Evolutionary conservation across 2,113 vertebrate genomes (phyloP), one percentile per base, ranked within the genome.

Genomic region (Hyperopisus bebe): DNA sequence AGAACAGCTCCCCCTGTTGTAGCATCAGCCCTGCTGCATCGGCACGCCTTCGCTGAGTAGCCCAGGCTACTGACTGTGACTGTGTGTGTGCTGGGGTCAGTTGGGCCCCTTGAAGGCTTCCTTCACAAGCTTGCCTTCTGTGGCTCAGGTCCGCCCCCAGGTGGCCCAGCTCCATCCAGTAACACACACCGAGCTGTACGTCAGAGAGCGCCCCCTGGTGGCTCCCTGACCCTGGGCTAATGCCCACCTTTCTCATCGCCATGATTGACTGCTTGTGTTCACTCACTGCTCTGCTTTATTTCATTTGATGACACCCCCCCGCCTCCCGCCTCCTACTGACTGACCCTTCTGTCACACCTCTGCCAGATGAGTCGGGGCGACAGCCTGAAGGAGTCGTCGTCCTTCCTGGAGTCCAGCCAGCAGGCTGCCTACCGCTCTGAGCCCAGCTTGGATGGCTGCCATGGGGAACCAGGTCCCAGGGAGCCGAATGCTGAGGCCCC

Each of bases 401-500:
- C 98, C 84, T 95, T 97, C 70, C 96, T 96, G 1, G 97, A 99
- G 91, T 93, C 97, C 47, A 95, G 97, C 93, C 97, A 96, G 92
- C 97, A 98, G 91, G 96, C 97, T 19, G 98, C 97, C 92, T 99
- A 97, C 93, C 97, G 97, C 92, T 99, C 98, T 0, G 98, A 99
- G 94, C 98, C 98, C 0, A 99, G 97, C 91, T 95, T 99, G 94
- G 98, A 99, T 91, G 96, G 96, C 13, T 92, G 92, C 47, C 95
- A 93, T 82, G 93, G 58, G 44, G 93, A 92, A 17, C 93, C 82
- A 5, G 91, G 89, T 10, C 47, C 90, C 1, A 92, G 90, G 90
- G 92, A 90, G 93, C 92, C 44, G 90, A 70, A 10, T 0, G 91
- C 44, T 0, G 84, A 46, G 48, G 90, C 19, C 48, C 70, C 35